Evolutionary conservation across 2,113 vertebrate genomes (phyloP).

Genomic region (Actenoides lindsayi): DNA sequence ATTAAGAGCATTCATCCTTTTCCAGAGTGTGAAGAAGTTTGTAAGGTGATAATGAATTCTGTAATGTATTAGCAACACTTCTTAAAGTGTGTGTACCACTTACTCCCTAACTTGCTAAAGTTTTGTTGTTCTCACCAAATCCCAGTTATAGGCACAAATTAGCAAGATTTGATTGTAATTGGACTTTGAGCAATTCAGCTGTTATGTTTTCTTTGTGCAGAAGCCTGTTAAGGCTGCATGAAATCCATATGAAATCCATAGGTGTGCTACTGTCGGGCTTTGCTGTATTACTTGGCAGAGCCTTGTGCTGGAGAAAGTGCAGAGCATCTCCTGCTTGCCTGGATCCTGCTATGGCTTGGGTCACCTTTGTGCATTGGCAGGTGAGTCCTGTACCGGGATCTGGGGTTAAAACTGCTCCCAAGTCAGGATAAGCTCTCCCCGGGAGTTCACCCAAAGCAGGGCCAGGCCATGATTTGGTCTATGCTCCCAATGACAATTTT

Average conservation of each 20-base stretch:
- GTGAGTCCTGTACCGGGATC: not conserved
- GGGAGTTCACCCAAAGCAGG: not conserved
- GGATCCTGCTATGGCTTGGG: not conserved
- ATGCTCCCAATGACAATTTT: not conserved
- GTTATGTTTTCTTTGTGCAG: not conserved
- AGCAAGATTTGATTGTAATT: conserved; percentile 8
- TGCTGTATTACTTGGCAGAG: not conserved
- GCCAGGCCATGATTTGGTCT: not conserved
- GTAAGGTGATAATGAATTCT: conserved; percentile 39
- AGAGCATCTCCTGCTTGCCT: not conserved
- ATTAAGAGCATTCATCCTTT: conserved; percentile 56
- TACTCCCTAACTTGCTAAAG: not conserved
- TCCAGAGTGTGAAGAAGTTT: conserved; percentile 16
- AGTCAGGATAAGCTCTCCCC: not conserved
- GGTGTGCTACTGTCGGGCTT: not conserved
- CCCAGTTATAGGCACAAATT: conserved; percentile 7
- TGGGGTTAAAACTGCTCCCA: not conserved
- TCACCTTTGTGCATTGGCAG: not conserved
- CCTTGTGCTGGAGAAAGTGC: not conserved
- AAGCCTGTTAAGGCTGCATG: not conserved
- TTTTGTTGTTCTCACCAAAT: not conserved
- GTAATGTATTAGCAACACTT: conserved; percentile 36
- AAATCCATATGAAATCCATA: conserved; percentile 28
- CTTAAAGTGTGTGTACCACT: not conserved
- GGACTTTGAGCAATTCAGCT: not conserved